Evolutionary conservation across 2,797 vertebrate species (phyloP), one percentile per base, ranked within the genome.

Genomic region (Syncerus caffer): DNA sequence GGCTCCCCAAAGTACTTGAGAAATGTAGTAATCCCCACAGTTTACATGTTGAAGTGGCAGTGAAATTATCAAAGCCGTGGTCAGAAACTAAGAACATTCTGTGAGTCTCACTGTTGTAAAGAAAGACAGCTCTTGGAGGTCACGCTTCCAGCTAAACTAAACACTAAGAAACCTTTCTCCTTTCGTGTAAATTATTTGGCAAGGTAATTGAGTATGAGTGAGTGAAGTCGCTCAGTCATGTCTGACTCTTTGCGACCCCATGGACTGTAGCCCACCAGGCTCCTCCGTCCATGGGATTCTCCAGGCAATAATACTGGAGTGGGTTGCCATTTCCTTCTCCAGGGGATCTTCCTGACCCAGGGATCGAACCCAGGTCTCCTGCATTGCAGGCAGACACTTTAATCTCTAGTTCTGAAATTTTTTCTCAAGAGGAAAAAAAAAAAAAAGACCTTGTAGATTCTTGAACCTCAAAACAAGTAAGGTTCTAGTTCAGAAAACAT

Each of bases 21-120:
- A 97, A 96, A 97, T 95, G 84, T 85, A 85, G 90, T 96, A 95
- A 97, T 96, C 89, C 80, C 53, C n/a, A 88, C 38, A 96, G 93
- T 95, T 98, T 97, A 96, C 89, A 95, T 92, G 86, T 51, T 94
- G 94, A 94, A 97, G 95, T 91, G 86, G 76, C 85, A 27, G 94
- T 90, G 85, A 97, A 97, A 94, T 94, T 90, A 96, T 94, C 92
- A 98, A 96, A 95, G 62, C 85, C 94, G 85, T 3, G 31, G 82
- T 89, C 80, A 96, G 85, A 97, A 96, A 93, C 90, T 83, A 60
- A 96, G 94, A 96, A 96, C 86, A 88, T 94, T 85, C 93, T 96
- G 91, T 95, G 67, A 93, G 85, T 90, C 67, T 95, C 83, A 76
- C 79, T 96, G 89, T 51, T 89, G n/a, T 89, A 96, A 94, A 94